Evolutionary conservation across 2,113 vertebrate genomes (phyloP).

Genomic region (Hemiscyllium ocellatum): DNA sequence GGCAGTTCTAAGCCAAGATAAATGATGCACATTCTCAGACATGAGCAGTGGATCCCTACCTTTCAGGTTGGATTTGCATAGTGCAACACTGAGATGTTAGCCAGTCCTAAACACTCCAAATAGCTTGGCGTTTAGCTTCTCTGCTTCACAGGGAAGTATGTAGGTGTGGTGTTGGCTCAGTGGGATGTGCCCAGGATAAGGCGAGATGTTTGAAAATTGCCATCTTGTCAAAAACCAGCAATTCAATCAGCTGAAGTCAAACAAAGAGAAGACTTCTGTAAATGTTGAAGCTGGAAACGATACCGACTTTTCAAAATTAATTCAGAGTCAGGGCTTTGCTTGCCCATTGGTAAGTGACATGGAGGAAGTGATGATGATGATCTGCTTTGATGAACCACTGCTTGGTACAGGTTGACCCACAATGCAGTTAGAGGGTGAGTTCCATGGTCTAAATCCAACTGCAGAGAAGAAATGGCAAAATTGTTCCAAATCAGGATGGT

Average conservation of each 20-base stretch:
- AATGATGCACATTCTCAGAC: not conserved
- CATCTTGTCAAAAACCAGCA: not conserved
- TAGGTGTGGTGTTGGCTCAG: too few relatives aligned
- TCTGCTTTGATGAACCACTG: too few relatives aligned
- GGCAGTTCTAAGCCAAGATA: not conserved
- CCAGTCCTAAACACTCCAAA: not conserved
- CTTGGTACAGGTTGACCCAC: too few relatives aligned
- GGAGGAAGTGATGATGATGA: too few relatives aligned
- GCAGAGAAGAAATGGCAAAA: too few relatives aligned
- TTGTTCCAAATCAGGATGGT: too few relatives aligned
- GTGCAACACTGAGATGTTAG: too few relatives aligned
- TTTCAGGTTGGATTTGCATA: not conserved
- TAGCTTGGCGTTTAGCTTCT: not conserved
- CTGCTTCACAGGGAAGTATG: not conserved
- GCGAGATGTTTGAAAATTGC: not conserved
- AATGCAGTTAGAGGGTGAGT: too few relatives aligned
- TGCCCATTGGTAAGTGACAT: too few relatives aligned
- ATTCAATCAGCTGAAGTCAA: not conserved
- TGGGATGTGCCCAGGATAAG: not conserved
- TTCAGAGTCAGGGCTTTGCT: too few relatives aligned
- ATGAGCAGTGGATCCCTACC: not conserved
- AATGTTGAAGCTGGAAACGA: not conserved
- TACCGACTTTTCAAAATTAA: not conserved
- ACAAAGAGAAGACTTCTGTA: too few relatives aligned
- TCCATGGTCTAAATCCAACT: too few relatives aligned